These are phyloP conservation scores for Melanotaenia trifasciata DNA, from an alignment of 2,797 vertebrate species.

Conservation along the genomic window DNA sequence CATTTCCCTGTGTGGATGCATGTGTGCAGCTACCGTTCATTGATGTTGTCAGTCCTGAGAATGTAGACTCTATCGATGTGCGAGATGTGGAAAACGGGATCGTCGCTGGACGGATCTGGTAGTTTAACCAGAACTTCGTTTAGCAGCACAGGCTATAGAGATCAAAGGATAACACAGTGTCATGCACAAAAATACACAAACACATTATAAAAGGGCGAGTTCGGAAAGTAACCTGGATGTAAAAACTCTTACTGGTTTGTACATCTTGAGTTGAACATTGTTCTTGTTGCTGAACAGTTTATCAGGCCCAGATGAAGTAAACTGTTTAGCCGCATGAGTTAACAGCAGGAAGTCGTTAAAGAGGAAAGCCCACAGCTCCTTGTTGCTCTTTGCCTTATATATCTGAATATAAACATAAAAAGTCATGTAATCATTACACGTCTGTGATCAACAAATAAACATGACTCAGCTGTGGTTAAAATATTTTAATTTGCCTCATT, in stretches of 20 bases:
- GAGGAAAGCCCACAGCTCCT: conserved; percentile 94
- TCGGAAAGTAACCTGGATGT: not conserved
- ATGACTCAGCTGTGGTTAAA: not conserved
- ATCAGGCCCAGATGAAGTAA: conserved; percentile 89
- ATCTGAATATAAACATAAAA: conserved; percentile 52
- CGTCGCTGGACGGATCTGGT: conserved; percentile 94
- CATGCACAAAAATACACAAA: not conserved
- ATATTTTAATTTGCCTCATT: not conserved
- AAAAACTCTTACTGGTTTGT: conserved; percentile 89
- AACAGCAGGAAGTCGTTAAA: conserved; percentile 98
- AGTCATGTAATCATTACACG: not conserved
- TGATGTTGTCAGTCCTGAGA: conserved; percentile 93
- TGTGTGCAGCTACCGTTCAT: conserved; percentile 86
- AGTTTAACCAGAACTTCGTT: conserved; percentile 97
- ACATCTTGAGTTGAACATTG: conserved; percentile 93
- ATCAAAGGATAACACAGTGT: not conserved
- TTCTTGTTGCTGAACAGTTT: conserved; percentile 93
- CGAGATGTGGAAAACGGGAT: conserved; percentile 95
- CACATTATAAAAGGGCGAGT: not conserved
- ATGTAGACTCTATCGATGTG: conserved; percentile 96
- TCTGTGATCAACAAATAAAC: not conserved
- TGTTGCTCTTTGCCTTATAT: conserved; percentile 90
- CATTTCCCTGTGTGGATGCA: not conserved
- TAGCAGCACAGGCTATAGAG: conserved; percentile 90
- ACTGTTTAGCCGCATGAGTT: conserved; percentile 91